A percentile compares a stretch with the other conserved stretches of the same genome.
Evolutionary conservation across 2,113 vertebrate species (phyloP).

Genomic region (Podarcis raffonei): DNA sequence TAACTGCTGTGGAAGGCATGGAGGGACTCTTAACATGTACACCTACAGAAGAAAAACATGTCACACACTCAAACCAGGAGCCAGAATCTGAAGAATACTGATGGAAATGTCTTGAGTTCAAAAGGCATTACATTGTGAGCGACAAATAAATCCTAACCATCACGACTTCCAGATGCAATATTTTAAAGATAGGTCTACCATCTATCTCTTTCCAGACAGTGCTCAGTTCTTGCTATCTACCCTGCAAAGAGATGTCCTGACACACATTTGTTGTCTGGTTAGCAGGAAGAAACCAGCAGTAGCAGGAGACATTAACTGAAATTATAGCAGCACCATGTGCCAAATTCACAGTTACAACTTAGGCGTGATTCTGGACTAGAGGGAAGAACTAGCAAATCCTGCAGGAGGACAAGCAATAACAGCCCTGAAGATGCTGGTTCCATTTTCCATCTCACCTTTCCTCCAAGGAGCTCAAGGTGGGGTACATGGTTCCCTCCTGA

Average conservation of each 20-base stretch:
- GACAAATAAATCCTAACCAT: no score
- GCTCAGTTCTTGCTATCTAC: neutral
- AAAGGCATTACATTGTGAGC: no score
- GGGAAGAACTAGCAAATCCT: neutral
- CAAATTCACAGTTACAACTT: neutral
- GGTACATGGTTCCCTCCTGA: no score
- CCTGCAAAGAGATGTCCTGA: neutral
- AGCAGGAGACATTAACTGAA: neutral
- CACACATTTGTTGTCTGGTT: neutral
- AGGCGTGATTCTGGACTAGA: neutral
- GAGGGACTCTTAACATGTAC: neutral
- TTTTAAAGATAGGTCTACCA: neutral
- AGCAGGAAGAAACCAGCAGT: neutral
- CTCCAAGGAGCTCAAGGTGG: no score
- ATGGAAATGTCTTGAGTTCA: neutral
- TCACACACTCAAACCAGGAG: neutral
- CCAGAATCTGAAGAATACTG: neutral
- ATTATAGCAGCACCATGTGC: neutral
- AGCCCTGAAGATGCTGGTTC: neutral
- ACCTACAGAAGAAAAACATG: neutral
- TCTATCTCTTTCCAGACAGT: neutral
- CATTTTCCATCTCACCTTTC: no score
- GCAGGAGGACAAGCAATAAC: neutral
- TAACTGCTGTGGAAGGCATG: neutral
- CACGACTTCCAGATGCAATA: neutral